Base-by-base conservation (phyloP, 2,797 vertebrate genomes). In the Etheostoma perlongum region DNA sequence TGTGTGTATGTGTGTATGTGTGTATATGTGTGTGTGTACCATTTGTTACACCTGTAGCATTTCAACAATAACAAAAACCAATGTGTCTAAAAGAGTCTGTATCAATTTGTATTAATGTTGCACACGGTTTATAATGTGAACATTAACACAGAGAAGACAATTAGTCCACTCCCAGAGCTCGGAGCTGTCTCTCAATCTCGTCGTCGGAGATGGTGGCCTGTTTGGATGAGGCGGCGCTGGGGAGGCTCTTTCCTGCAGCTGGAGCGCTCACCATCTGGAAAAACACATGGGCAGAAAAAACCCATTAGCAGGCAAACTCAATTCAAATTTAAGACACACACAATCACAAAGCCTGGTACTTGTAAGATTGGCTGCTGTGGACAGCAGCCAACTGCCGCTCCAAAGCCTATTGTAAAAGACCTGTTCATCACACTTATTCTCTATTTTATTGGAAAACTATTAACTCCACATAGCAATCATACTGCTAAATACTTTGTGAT, bases 161-260 rank as follows among this genome's bases (percentile, higher is more conserved):
- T 94, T 97, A 99, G 94, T 99, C 97, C 83, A 99, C 96, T 84
- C 97, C 98, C 90, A 99, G 90, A 54, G 98, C 98, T 91, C 96
- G 96, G 76, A 99, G 97, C 88, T 99, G 98, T 78, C 97, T 95
- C 93, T 99, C 98, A 23, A 99, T 99, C 91, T 99, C 98, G 58
- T 99, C 98, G 63, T 99, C 98, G 0, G 98, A 97, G 84, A 99
- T 97, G 21, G 95, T 96, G 84, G 94, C 68, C 58, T 93, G 72
- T 85, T 96, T 96, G 68, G 97, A 94, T 54, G 97, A 92, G 14
- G 97, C 94, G 4, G 97, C 95, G 25, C 96, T 93, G 0, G 97
- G 98, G 74, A 97, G 79, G 59, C 92, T 95, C 91, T 94, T 96
- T 78, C 97, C 96, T 89, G 97, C 95, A 76, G 97, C 95, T 0